phyloP scores from a whole-genome alignment of 1,140 invertebrate genomes.

The Oscheius sp. region DNA sequence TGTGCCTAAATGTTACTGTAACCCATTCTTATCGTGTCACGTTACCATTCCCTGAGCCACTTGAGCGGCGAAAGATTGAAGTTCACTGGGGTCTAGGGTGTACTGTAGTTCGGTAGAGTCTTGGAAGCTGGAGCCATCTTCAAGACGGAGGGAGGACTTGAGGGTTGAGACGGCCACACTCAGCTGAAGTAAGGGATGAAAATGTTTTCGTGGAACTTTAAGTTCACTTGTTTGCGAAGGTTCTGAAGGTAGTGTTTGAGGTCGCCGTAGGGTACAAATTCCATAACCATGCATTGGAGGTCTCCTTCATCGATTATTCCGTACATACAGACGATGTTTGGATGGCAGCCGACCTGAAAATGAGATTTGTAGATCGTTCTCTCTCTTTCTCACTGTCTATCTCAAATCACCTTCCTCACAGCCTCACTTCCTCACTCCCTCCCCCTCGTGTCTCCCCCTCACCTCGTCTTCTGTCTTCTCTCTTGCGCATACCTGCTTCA shows the following conservation, averaged over 20 bases:
- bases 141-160: constrained; percentile 10
- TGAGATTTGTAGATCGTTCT: neutral
- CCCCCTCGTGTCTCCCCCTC: too few relatives aligned
- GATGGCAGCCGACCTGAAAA: constrained; percentile 29
- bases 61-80: constrained; percentile 28
- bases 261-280: constrained; percentile 39
- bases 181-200: neutral
- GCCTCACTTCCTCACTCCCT: too few relatives aligned
- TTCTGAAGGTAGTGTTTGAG: constrained; percentile 40
- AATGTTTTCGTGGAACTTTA: neutral
- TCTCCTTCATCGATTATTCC: constrained; percentile 18
- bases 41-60: constrained; percentile 35
- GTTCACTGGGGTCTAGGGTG: constrained; percentile 28
- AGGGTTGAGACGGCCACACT: constrained; percentile 1
- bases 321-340: constrained; percentile 37
- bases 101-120: constrained; percentile 22
- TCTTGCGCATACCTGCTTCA: constrained; percentile 21
- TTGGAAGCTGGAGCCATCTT: constrained; percentile 10
- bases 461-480: neutral
- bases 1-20: constrained; percentile 69
- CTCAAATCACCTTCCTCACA: too few relatives aligned
- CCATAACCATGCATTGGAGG: constrained; percentile 38
- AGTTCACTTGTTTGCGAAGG: constrained; percentile 33
- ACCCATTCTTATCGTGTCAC: neutral
- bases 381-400: too few relatives aligned